These are phyloP conservation scores for Perizoma affinitatum DNA, from an alignment of 2,888 invertebrate species.

Conservation along the genomic window DNA sequence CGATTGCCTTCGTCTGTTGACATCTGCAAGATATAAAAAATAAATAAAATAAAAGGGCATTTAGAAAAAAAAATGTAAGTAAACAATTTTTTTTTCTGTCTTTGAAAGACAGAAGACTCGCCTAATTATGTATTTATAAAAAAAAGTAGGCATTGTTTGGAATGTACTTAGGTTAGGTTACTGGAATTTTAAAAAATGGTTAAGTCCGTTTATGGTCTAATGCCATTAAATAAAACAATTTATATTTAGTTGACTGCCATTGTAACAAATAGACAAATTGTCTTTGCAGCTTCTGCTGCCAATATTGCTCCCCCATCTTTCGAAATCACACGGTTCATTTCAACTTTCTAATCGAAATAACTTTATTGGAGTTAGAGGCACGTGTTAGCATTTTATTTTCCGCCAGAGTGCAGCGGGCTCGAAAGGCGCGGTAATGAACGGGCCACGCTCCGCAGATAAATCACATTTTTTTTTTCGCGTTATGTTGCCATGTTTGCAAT, in stretches of 20 bases:
- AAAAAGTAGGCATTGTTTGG: too few species aligned
- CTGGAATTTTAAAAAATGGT: too few species aligned
- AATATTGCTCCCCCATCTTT: constrained; percentile 33
- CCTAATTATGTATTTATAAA: too few species aligned
- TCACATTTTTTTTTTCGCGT: constrained; percentile 49
- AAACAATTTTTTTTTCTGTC: too few species aligned
- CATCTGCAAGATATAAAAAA: too few species aligned
- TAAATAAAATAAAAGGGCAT: too few species aligned
- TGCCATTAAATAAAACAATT: too few species aligned
- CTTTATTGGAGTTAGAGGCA: constrained; percentile 38
- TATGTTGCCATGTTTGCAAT: constrained; percentile 19
- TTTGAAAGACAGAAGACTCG: too few species aligned
- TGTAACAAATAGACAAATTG: constrained; percentile 20
- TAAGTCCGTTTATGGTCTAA: too few species aligned
- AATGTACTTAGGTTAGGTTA: too few species aligned
- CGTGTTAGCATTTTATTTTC: constrained; percentile 52
- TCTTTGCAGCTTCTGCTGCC: constrained; percentile 23
- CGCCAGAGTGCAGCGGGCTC: constrained; percentile 44
- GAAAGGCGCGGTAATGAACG: constrained; percentile 53
- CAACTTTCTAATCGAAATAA: constrained; percentile 35
- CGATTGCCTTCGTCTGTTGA: too few species aligned
- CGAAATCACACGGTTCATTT: constrained; percentile 36
- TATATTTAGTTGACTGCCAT: constrained; percentile 1
- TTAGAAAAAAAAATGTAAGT: too few species aligned
- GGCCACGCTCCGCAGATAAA: constrained; percentile 52